Conservation (phyloP, 1,140 invertebrate genomes). For the Adoxophyes honmai region DNA sequence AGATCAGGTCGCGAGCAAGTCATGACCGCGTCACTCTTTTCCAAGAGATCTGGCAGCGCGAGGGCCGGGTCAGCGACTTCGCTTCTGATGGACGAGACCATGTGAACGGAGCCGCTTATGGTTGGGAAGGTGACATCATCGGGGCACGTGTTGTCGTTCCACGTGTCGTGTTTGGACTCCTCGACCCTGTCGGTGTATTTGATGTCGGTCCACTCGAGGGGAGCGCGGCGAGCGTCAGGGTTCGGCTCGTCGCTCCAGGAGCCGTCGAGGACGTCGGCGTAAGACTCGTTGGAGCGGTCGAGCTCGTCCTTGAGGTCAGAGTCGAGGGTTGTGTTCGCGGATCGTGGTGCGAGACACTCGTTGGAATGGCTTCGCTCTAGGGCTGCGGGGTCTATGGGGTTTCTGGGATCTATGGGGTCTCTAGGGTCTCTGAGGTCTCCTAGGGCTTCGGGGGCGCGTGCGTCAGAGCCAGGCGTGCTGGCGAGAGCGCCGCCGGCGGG, state of each 20-base stretch:
- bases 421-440: slow-evolving; percentile 1
- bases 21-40: slow-evolving; percentile 52
- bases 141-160: slow-evolving; percentile 86
- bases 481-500: slow-evolving; percentile 58
- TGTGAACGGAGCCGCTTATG: slow-evolving; percentile 84
- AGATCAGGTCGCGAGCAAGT: slow-evolving; percentile 52
- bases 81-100: slow-evolving; percentile 83
- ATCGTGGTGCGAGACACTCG: slow-evolving; percentile 57
- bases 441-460: neutral
- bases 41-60: slow-evolving; percentile 62
- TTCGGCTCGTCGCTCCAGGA: slow-evolving; percentile 51
- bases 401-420: slow-evolving; percentile 12
- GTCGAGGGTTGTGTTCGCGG: slow-evolving; percentile 50
- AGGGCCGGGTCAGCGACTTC: slow-evolving; percentile 69
- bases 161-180: slow-evolving; percentile 78
- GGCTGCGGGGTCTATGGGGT: neutral
- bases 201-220: slow-evolving; percentile 53
- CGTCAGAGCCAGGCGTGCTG: slow-evolving; percentile 24
- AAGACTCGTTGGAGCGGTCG: slow-evolving; percentile 70
- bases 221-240: slow-evolving; percentile 27
- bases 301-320: slow-evolving; percentile 53
- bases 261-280: slow-evolving; percentile 55
- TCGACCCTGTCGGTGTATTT: slow-evolving; percentile 40
- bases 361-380: slow-evolving; percentile 51
- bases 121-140: slow-evolving; percentile 88